Percentiles rank a stretch among this genome's conserved stretches.
Conservation (phyloP, 2,888 invertebrate species). For the Tetramorium bicarinatum region DNA sequence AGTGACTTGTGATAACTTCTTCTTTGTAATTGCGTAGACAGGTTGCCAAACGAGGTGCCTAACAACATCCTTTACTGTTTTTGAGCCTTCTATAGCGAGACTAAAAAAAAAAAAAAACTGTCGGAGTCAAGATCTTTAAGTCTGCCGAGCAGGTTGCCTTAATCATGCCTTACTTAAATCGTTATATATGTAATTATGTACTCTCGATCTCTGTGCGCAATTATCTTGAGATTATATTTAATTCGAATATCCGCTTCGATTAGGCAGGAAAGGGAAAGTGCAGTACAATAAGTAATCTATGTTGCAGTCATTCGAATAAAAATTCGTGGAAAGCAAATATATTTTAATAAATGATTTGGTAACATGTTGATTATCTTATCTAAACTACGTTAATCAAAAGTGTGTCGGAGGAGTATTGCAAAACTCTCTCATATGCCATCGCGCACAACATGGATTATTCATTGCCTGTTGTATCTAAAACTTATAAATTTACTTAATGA, state of each 20-base stretch:
- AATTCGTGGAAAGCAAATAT: background rate
- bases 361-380: background rate
- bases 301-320: slow-evolving; percentile 27
- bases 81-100: slow-evolving; percentile 37
- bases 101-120: slow-evolving; percentile 7
- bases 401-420: background rate
- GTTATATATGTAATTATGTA: slow-evolving; percentile 48
- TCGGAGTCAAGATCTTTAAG: slow-evolving; percentile 45
- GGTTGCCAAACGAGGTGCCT: slow-evolving; percentile 56
- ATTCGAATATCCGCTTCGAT: slow-evolving; percentile 26
- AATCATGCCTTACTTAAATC: slow-evolving; percentile 65
- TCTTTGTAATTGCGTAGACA: slow-evolving; percentile 29
- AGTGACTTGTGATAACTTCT: slow-evolving; percentile 48
- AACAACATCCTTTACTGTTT: slow-evolving; percentile 47
- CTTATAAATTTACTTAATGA: slow-evolving; percentile 15
- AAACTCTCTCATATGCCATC: background rate
- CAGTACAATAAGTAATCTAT: slow-evolving; percentile 32
- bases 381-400: background rate
- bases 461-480: slow-evolving; percentile 8
- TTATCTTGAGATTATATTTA: slow-evolving; percentile 41
- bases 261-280: background rate
- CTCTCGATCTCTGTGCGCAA: slow-evolving; percentile 39
- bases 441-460: slow-evolving; percentile 9
- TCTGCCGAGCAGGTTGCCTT: slow-evolving; percentile 64
- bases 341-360: slow-evolving; percentile 5